Percentiles rank a stretch among this genome's conserved stretches.
phyloP scores from a whole-genome alignment of 2,113 vertebrate genomes.

The Lates calcarifer region DNA sequence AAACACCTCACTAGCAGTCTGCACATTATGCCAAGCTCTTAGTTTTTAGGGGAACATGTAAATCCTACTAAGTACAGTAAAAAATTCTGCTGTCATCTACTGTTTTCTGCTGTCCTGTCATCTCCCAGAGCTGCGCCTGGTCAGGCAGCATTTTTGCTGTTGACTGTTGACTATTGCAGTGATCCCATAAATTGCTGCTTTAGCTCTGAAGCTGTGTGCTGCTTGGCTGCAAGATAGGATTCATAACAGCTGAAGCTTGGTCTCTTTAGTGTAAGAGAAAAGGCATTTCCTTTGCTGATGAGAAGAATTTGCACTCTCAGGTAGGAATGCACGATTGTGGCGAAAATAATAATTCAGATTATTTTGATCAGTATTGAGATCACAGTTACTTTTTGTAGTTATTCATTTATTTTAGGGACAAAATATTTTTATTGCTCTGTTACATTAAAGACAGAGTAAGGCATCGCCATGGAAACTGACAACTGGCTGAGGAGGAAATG shows the following conservation, averaged over 20 bases:
- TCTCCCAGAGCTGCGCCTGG: background rate
- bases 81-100: slow-evolving; percentile 13
- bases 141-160: slow-evolving; percentile 17
- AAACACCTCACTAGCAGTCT: slow-evolving; percentile 9
- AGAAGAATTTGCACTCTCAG: slow-evolving; percentile 68
- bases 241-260: slow-evolving; percentile 53
- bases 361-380: too few relatives aligned
- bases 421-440: too few relatives aligned
- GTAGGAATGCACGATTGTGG: too few relatives aligned
- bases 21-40: background rate
- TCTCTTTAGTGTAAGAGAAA: slow-evolving; percentile 48
- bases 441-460: too few relatives aligned
- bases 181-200: slow-evolving; percentile 52
- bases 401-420: too few relatives aligned
- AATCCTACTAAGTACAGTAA: background rate
- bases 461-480: too few relatives aligned
- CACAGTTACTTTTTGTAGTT: too few relatives aligned
- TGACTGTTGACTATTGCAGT: slow-evolving; percentile 23
- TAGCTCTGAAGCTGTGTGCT: slow-evolving; percentile 27
- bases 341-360: too few relatives aligned
- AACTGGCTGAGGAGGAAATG: too few relatives aligned
- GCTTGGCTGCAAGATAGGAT: slow-evolving; percentile 41
- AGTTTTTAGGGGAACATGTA: background rate
- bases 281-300: slow-evolving; percentile 61
- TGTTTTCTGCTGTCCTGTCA: slow-evolving; percentile 28